Evolutionary conservation across 2,113 vertebrate genomes (phyloP).

Genomic region (Lepus americanus): DNA sequence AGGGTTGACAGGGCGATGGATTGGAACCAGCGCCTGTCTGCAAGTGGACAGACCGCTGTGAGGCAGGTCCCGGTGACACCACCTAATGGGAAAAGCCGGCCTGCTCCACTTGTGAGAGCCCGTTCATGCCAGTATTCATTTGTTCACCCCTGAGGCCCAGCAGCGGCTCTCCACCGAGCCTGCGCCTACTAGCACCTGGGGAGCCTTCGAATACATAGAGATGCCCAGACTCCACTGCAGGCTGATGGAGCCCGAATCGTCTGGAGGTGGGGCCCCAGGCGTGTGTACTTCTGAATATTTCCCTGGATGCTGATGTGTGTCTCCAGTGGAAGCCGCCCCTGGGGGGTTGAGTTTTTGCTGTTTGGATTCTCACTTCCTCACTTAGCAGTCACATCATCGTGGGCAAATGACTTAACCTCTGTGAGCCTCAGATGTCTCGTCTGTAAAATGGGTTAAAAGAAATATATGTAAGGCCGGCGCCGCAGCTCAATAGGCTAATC

Average conservation of each 20-base stretch:
- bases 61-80: neutral
- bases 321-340: neutral
- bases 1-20: neutral
- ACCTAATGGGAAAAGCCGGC: neutral
- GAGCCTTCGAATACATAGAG: neutral
- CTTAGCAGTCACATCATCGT: neutral
- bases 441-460: conserved; percentile 5
- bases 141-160: neutral
- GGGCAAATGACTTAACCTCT: neutral
- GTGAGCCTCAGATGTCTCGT: conserved; percentile 1
- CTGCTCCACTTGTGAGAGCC: neutral
- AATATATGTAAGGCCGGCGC: neutral
- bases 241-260: neutral
- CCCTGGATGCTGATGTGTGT: neutral
- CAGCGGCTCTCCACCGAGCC: neutral
- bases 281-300: neutral
- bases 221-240: neutral
- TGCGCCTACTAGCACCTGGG: neutral
- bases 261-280: neutral
- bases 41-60: neutral
- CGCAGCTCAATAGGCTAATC: no score
- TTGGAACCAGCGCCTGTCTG: neutral
- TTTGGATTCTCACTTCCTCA: neutral
- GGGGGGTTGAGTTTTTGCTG: neutral
- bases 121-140: neutral